A percentile compares a stretch with the other conserved stretches of the same genome.
phyloP scores from a whole-genome alignment of 2,888 invertebrate species.

The Exocentrus adspersus region DNA sequence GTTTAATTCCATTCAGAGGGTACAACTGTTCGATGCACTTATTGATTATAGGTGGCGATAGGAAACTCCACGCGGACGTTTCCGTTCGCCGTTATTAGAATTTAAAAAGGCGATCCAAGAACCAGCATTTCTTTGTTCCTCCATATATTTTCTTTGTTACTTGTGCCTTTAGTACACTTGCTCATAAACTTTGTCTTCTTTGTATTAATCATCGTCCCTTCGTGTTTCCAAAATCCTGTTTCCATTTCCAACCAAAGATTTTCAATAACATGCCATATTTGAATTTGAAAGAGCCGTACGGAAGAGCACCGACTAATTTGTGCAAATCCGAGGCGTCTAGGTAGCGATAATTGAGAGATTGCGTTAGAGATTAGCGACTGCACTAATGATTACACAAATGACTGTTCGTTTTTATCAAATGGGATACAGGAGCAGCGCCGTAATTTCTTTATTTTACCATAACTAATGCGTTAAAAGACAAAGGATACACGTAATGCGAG shows the following conservation, averaged over 20 bases:
- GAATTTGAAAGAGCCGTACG: neutral
- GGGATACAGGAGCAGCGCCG: neutral
- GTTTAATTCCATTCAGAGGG: conserved; percentile 44
- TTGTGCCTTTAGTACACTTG: neutral
- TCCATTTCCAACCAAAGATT: neutral
- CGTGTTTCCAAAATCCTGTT: too few relatives aligned
- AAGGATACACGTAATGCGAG: neutral
- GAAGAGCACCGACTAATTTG: neutral
- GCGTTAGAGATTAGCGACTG: neutral
- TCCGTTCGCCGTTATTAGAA: conserved; percentile 33
- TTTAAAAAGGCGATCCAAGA: conserved; percentile 1
- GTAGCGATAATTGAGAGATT: neutral
- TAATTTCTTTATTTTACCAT: neutral
- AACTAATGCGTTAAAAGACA: too few relatives aligned
- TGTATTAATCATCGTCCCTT: too few relatives aligned
- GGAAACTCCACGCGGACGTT: conserved; percentile 36
- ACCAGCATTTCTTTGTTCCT: too few relatives aligned
- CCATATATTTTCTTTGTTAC: too few relatives aligned
- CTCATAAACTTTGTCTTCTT: too few relatives aligned
- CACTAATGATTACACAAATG: neutral
- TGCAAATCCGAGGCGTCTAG: neutral
- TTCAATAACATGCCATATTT: neutral
- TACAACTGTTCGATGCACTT: conserved; percentile 46
- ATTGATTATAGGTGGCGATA: conserved; percentile 49
- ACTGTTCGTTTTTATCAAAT: conserved; percentile 1